Percentiles rank a stretch among this genome's conserved stretches.
These are phyloP conservation scores for Pitta sordida DNA, from an alignment of 2,113 vertebrate genomes.

Conservation along the genomic window DNA sequence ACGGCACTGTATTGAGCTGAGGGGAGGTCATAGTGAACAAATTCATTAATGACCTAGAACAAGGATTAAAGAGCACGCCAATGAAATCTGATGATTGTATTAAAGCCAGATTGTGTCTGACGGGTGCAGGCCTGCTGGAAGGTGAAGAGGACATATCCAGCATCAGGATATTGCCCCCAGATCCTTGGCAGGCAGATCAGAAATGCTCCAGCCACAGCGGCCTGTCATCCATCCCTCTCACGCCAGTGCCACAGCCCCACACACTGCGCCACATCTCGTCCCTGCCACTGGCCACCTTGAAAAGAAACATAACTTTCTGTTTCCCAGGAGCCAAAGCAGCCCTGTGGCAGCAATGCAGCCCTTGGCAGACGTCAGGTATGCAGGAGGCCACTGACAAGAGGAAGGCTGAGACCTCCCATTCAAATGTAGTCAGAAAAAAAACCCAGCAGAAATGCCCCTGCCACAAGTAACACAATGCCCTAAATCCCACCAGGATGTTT, in stretches of 20 bases:
- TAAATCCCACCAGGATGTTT: background rate
- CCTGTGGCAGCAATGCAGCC: background rate
- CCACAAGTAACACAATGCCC: background rate
- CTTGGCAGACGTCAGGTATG: background rate
- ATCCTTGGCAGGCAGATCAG: background rate
- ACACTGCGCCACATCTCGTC: background rate
- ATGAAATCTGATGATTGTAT: background rate
- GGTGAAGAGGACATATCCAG: background rate
- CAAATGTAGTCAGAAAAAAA: background rate
- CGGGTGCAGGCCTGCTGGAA: fast-evolving
- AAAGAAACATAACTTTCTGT: background rate
- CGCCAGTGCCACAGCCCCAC: fast-evolving
- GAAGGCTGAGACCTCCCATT: background rate
- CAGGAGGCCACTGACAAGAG: background rate
- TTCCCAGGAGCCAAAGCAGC: background rate
- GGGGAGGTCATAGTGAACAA: background rate
- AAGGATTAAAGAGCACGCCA: background rate
- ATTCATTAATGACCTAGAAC: conserved; percentile 16
- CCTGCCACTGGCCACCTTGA: background rate
- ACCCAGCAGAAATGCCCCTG: background rate
- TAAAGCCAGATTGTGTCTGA: background rate
- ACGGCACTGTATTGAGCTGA: background rate
- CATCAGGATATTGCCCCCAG: background rate
- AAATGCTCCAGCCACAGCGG: fast-evolving
- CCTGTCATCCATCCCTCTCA: fast-evolving